Evolutionary conservation across 2,113 vertebrate species (phyloP).

Genomic region (Stigmatopora argus): DNA sequence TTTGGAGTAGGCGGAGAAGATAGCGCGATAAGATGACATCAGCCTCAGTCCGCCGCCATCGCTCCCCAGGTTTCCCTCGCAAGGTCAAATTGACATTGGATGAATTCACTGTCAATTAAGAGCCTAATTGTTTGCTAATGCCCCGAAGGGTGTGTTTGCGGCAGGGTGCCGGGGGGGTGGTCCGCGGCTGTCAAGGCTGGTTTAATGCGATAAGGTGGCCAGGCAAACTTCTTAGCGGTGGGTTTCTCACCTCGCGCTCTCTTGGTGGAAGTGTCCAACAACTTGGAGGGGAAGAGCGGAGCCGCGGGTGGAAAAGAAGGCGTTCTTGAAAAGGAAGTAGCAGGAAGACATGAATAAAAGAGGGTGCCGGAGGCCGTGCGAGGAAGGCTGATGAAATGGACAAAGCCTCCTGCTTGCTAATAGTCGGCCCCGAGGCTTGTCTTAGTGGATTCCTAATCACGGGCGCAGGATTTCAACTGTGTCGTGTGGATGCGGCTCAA

Average conservation of each 20-base stretch:
- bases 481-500: neutral
- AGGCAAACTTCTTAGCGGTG: conserved; percentile 42
- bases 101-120: conserved; percentile 77
- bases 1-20: conserved; percentile 31
- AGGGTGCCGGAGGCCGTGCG: conserved; percentile 32
- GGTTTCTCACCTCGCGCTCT: conserved; percentile 5
- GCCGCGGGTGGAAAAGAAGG: conserved; percentile 34
- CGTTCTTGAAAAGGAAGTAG: conserved; percentile 34
- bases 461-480: neutral
- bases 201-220: conserved; percentile 51
- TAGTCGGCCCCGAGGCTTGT: conserved; percentile 61
- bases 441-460: conserved; percentile 4
- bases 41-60: conserved; percentile 21
- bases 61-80: conserved; percentile 63
- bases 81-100: conserved; percentile 78
- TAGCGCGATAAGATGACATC: conserved; percentile 24
- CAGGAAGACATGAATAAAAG: conserved; percentile 50
- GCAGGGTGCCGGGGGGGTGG: neutral
- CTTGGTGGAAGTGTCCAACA: conserved; percentile 25
- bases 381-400: conserved; percentile 68
- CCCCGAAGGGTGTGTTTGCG: conserved; percentile 4
- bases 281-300: conserved; percentile 52
- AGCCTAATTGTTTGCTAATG: conserved; percentile 73
- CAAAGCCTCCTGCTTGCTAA: conserved; percentile 69
- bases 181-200: conserved; percentile 59